These are phyloP conservation scores for Plagodis dolabraria DNA, from an alignment of 2,888 invertebrate species.

Conservation along the genomic window DNA sequence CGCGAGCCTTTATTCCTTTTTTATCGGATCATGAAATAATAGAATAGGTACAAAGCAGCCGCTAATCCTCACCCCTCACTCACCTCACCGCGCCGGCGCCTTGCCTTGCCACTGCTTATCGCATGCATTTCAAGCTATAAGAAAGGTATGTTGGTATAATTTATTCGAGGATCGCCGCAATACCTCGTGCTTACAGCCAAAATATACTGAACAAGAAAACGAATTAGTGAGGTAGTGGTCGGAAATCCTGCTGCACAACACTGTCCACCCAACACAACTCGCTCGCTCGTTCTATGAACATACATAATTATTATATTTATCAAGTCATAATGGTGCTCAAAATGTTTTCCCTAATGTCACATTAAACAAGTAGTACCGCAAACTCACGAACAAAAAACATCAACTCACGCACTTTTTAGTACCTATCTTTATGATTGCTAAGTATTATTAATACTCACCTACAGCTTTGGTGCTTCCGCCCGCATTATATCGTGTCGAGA, in stretches of 20 bases:
- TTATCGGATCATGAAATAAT: conserved; percentile 79
- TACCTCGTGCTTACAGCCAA: conserved; percentile 6
- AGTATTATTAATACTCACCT: too few relatives aligned
- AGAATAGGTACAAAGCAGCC: conserved; percentile 75
- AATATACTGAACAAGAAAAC: conserved; percentile 8
- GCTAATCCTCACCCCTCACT: conserved; percentile 37
- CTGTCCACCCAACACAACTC: neutral
- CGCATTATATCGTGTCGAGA: too few relatives aligned
- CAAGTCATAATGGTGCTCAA: too few relatives aligned
- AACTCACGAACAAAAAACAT: too few relatives aligned
- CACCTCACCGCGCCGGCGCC: conserved; percentile 5
- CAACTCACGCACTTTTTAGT: too few relatives aligned
- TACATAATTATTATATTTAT: too few relatives aligned
- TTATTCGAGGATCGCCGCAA: conserved; percentile 17
- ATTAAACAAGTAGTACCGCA: too few relatives aligned
- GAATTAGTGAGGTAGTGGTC: conserved; percentile 3
- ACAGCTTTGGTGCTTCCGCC: too few relatives aligned
- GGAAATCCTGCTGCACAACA: conserved; percentile 7
- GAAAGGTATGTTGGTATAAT: conserved; percentile 15
- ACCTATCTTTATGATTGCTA: too few relatives aligned
- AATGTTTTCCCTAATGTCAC: too few relatives aligned
- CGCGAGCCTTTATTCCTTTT: conserved; percentile 73
- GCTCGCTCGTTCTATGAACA: neutral
- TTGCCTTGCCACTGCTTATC: conserved; percentile 10
- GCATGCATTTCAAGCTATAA: conserved; percentile 9